These are phyloP conservation scores for Bryconaethiops microstoma DNA, from an alignment of 2,797 vertebrate genomes.

Conservation along the genomic window DNA sequence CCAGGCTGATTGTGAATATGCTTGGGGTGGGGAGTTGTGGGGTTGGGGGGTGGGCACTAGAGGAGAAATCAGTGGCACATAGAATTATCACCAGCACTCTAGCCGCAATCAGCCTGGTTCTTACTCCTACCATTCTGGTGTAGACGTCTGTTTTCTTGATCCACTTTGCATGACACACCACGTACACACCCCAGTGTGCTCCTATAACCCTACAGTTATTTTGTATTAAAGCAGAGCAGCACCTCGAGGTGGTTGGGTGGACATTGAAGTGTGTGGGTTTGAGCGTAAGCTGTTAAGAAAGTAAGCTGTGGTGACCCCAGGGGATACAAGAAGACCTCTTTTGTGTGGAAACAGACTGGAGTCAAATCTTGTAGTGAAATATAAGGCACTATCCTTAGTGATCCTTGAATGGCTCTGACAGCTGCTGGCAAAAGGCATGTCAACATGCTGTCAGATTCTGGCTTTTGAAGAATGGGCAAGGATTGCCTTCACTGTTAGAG, in stretches of 20 bases:
- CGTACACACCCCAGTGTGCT: neutral
- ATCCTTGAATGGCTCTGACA: slow-evolving; percentile 70
- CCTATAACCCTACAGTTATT: slow-evolving; percentile 19
- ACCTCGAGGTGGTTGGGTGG: slow-evolving; percentile 15
- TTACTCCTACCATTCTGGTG: slow-evolving; percentile 66
- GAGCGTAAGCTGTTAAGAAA: slow-evolving; percentile 25
- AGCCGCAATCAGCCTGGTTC: slow-evolving; percentile 63
- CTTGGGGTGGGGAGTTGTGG: slow-evolving; percentile 33
- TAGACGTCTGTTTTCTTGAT: slow-evolving; percentile 47
- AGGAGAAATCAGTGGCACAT: slow-evolving; percentile 67
- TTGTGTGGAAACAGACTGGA: slow-evolving; percentile 46
- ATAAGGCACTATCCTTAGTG: slow-evolving; percentile 56
- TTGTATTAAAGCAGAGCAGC: slow-evolving; percentile 22
- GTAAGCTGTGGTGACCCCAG: slow-evolving; percentile 5
- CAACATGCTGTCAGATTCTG: slow-evolving; percentile 72
- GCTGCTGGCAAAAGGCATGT: slow-evolving; percentile 71
- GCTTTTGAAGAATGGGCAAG: slow-evolving; percentile 66
- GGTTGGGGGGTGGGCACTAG: slow-evolving; percentile 64
- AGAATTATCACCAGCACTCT: slow-evolving; percentile 76
- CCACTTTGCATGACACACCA: neutral
- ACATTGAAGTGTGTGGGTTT: slow-evolving; percentile 17
- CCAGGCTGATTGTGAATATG: slow-evolving; percentile 74
- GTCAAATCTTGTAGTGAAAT: slow-evolving; percentile 69
- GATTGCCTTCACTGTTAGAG: slow-evolving; percentile 73
- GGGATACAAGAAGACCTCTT: slow-evolving; percentile 33